Evolutionary conservation across 2,888 invertebrate species (phyloP), one percentile per base, ranked within the genome.

Genomic region (Myopa testacea): DNA sequence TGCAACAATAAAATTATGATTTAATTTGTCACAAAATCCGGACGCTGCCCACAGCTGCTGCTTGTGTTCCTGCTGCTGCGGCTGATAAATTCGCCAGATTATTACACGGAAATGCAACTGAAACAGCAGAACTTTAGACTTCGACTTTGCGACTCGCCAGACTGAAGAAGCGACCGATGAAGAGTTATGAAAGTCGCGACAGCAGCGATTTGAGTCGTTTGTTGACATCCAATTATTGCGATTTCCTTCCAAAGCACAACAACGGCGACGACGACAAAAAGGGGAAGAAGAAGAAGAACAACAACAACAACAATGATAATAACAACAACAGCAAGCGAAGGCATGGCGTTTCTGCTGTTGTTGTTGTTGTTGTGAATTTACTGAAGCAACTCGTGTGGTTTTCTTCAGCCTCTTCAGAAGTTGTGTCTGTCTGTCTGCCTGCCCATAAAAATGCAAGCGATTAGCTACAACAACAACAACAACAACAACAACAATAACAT

Each of bases 11-110:
- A 37, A 5, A 68, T 67, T 55, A 75, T 68, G 75, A 34, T 75
- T 84, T 84, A 85, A 85, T 83, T 85, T 85, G 84, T 85, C 84
- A 80, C 80, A 63, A 82, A 83, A 83, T 84, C 85, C 85, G 84
- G 84, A 85, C 84, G 82, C 84, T 80, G 81, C 85, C 85, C 85
- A 85, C 85, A 40, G 65, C 45, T n/a, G 14, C 19, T 8, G 37
- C 6, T 62, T 26, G 10, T 34, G 62, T 3, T 38, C 3, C 65
- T 65, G 62, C 40, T 10, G 52, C 10, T 71, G 37, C 8, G 34
- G 52, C 34, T 74, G 60, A 62, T 69, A 75, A 69, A 58, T 75
- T 45, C 34, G 40, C 45, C 38, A 75, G 75, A 75, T 69, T 75
- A 69, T 19, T 10, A 26, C 26, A 26, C 60, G 34, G 67, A 60